Evolutionary conservation across 1,140 invertebrate species (phyloP), one percentile per base, ranked within the genome.

Genomic region (Schlechtendalia chinensis): DNA sequence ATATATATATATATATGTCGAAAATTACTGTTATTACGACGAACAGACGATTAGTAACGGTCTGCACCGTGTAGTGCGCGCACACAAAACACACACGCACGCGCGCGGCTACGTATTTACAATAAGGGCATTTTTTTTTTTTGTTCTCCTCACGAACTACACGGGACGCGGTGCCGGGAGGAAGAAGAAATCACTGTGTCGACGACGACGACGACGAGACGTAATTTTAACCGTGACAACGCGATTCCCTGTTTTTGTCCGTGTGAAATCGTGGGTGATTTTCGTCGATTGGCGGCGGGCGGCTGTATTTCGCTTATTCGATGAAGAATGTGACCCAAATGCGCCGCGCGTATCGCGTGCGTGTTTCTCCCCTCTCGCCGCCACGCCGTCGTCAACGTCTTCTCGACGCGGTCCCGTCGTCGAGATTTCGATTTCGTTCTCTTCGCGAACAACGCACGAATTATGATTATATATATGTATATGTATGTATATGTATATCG

Each of bases 11-110:
- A 17, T 61, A 29, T 72, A 50, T 24, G 11, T 29, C 53, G 74
- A 58, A 77, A 77, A 77, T 77, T 77, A 77, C 74, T 59, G 74
- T 77, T 77, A 77, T 77, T 77, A 77, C 29, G 75, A 61, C 75
- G 56, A 79, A 63, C 75, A 58, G 45, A 63, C 58, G 72, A 79
- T 79, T 61, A 79, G 75, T 79, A 79, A 79, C 75, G 75, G 75
- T 47, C 75, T 59, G 53, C 54, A 24, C 54, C 29, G 72, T 58
- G 72, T 22, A 39, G 32, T 39, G 32, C 32, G 32, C 32, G 8
- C 8, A 39, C 8, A 39, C 32, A 8, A 3, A 39, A 39, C 32
- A 39, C 32, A 39, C 3, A 8, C 32, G 53, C 32, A 22, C 39
- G 17, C n/a, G 8, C 17, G n/a, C 53, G 50, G 22, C 54, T 77